Conservation (phyloP, 2,113 vertebrate species). For the Stigmatopora argus region DNA sequence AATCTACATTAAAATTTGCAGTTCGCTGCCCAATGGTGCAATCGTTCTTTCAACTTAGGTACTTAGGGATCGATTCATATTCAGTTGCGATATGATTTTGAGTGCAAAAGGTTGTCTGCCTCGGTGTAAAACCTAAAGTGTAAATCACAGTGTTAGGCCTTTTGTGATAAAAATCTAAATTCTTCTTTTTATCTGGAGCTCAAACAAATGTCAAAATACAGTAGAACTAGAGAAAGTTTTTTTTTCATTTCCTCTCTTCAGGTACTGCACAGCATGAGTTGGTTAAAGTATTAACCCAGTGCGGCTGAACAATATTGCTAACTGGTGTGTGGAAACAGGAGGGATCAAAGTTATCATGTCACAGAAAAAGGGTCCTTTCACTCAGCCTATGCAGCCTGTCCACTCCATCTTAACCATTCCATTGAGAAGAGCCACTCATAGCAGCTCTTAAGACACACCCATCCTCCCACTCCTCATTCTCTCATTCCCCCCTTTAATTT, state of each 20-base stretch:
- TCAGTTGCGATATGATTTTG: too few species aligned
- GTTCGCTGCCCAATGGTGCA: too few species aligned
- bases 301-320: constrained; percentile 76
- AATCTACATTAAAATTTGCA: too few species aligned
- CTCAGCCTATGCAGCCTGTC: constrained; percentile 64
- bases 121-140: too few species aligned
- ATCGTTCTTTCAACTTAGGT: too few species aligned
- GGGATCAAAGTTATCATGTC: constrained; percentile 79
- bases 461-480: constrained; percentile 65
- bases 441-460: constrained; percentile 55
- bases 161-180: too few species aligned
- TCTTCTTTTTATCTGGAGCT: too few species aligned
- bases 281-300: constrained; percentile 73
- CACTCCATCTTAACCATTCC: constrained; percentile 71
- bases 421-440: constrained; percentile 63
- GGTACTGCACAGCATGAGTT: constrained; percentile 28
- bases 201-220: neutral
- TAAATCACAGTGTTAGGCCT: too few species aligned
- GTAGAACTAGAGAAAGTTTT: neutral
- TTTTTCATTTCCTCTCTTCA: constrained; percentile 9
- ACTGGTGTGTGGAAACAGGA: constrained; percentile 69
- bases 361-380: constrained; percentile 69
- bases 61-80: too few species aligned
- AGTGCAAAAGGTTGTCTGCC: too few species aligned
- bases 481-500: constrained; percentile 49